Evolutionary conservation across 1,140 invertebrate genomes (phyloP).

Genomic region (Medauroidea extradentata): DNA sequence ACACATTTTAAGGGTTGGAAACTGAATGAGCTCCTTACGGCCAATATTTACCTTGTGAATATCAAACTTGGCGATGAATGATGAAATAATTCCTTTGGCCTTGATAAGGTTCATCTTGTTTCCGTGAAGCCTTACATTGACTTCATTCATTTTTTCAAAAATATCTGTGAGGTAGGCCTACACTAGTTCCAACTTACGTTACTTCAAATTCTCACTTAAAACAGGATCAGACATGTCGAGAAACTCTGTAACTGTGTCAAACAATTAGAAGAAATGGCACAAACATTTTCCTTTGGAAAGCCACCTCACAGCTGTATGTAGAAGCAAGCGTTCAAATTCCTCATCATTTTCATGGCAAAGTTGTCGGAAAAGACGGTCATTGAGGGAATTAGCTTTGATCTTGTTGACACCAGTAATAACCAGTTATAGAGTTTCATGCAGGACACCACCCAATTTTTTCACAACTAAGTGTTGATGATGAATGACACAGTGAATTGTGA

Average conservation of each 20-base stretch:
- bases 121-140: conserved; percentile 2
- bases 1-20: conserved; percentile 3
- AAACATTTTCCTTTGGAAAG: conserved; percentile 8
- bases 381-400: conserved; percentile 4
- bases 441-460: conserved; percentile 2
- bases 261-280: not conserved
- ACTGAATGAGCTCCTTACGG: conserved; percentile 1
- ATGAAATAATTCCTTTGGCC: conserved; percentile 3
- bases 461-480: conserved; percentile 10
- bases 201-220: conserved; percentile 3
- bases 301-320: not conserved
- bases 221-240: conserved; percentile 2
- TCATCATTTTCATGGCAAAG: conserved; percentile 9
- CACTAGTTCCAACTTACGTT: not conserved
- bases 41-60: conserved; percentile 4
- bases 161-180: not conserved
- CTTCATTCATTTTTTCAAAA: conserved; percentile 1
- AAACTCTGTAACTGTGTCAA: not conserved
- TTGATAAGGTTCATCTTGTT: conserved; percentile 4
- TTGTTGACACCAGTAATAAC: conserved; percentile 7
- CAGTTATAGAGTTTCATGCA: conserved; percentile 4
- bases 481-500: conserved; percentile 1
- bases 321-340: not conserved
- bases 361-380: conserved; percentile 7
- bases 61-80: conserved; percentile 4